phyloP scores from a whole-genome alignment of 2,888 invertebrate genomes.

The Trachelus stipa region DNA sequence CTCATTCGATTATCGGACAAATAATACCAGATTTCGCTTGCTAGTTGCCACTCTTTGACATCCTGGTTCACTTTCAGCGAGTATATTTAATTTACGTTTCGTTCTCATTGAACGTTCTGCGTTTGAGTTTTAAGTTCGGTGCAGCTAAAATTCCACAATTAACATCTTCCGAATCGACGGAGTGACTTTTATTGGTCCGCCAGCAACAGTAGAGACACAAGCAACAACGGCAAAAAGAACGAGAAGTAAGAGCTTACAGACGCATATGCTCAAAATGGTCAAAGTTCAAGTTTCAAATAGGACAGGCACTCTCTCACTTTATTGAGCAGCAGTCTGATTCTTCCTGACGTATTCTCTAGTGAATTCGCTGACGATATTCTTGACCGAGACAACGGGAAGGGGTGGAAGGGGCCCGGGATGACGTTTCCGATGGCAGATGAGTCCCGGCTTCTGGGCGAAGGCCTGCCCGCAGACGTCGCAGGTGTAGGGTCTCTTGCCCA shows the following conservation, averaged over 20 bases:
- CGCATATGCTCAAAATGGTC: no score
- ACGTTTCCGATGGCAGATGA: conserved; percentile 21
- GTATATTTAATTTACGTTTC: neutral
- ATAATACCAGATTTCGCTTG: neutral
- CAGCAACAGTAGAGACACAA: neutral
- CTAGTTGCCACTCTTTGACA: neutral
- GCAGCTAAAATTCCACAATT: neutral
- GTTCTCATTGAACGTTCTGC: neutral
- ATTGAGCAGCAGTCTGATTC: conserved; percentile 1
- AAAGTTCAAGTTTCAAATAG: no score
- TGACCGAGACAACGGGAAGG: conserved; percentile 19
- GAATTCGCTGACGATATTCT: conserved; percentile 20
- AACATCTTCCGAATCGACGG: neutral
- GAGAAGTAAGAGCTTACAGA: no score
- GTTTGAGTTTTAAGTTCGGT: neutral
- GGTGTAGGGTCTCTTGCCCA: conserved; percentile 22
- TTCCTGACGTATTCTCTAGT: conserved; percentile 23
- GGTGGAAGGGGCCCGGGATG: conserved; percentile 22
- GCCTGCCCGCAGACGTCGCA: conserved; percentile 21
- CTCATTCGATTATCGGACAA: neutral
- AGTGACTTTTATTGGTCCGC: neutral
- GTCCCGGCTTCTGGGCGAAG: conserved; percentile 21
- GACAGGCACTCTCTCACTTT: no score
- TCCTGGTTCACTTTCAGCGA: neutral
- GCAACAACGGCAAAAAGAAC: neutral